Base-by-base conservation (phyloP, 2,888 invertebrate genomes). In the Linnaemya tessellans region DNA sequence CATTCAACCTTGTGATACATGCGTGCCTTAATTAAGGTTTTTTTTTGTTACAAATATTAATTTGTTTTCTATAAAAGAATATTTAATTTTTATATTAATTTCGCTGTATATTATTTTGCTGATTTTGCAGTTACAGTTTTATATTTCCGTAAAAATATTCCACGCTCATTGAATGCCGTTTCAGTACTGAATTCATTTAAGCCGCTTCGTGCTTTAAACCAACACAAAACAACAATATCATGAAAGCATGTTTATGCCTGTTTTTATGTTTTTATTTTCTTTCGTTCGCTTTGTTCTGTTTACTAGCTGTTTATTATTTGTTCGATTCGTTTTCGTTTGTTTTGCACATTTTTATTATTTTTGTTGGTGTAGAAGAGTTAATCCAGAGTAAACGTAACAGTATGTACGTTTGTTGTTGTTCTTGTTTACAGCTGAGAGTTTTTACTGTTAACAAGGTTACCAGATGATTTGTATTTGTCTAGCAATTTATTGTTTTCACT, bases 141-240 rank as follows among this genome's bases (percentile, higher is more conserved):
- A 62, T 62, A 78, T 74, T 83, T 79, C 81, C 82, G 86, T 67
- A 56, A 75, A 79, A 87, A 81, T 88, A 88, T 88, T 87, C 89
- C 87, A 81, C 75, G 88, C 89, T 89, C 90, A 88, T 86, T 88
- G 90, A 91, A 89, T 88, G 91, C 90, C 90, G 90, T 89, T 91
- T 90, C 89, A 89, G 90, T 90, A 92, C 92, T 92, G 90, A 87
- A 84, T 80, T 82, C 58, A 75, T 80, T 80, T 65, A 75, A 85
- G 77, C 77, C 86, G 83, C 64, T 38, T 86, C 77, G 51, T 78
- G 56, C 56, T 65, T 80, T 70, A 67, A 70, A 83, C 75, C 71
- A 56, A 68, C 43, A 51, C 56, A 46, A 54, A n/a, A 41, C 71
- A 64, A 64, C 56, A 25, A 38, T 43, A 41, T 54, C 70, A 68